Evolutionary conservation across 2,797 vertebrate genomes (phyloP).

Genomic region (Jordanella pulchra): DNA sequence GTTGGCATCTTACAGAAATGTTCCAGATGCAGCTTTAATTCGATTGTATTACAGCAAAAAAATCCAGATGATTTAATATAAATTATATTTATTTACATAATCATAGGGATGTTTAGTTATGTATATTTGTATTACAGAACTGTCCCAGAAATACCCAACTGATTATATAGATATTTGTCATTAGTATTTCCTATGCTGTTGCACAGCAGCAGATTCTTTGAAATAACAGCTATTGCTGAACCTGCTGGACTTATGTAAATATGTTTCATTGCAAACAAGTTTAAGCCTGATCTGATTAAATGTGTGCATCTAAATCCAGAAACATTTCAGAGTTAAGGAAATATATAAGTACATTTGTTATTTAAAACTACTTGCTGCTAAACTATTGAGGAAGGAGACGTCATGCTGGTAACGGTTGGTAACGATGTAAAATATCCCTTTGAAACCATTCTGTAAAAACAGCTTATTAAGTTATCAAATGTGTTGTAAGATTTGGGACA

Average conservation of each 20-base stretch:
- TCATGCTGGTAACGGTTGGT: not conserved
- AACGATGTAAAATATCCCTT: not conserved
- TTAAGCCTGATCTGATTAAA: not conserved
- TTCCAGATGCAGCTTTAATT: slow-evolving; percentile 6
- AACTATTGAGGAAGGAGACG: not conserved
- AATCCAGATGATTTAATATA: not conserved
- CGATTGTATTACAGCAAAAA: not conserved
- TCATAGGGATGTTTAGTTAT: not conserved
- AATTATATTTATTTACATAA: too few species aligned
- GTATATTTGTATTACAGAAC: not conserved
- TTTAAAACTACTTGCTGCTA: too few species aligned
- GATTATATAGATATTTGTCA: not conserved
- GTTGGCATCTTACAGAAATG: not conserved
- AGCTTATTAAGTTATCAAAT: not conserved
- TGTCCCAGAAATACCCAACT: not conserved
- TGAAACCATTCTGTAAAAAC: not conserved
- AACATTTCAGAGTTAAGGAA: too few species aligned
- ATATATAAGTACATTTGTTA: too few species aligned
- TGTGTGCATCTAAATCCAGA: not conserved
- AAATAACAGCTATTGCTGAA: too few species aligned
- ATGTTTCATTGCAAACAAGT: not conserved
- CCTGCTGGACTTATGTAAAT: not conserved
- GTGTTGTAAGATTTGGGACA: not conserved
- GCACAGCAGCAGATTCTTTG: not conserved
- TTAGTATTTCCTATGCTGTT: not conserved